Evolutionary conservation across 2,797 vertebrate genomes (phyloP).

Genomic region (Schizothorax lantsangensis): DNA sequence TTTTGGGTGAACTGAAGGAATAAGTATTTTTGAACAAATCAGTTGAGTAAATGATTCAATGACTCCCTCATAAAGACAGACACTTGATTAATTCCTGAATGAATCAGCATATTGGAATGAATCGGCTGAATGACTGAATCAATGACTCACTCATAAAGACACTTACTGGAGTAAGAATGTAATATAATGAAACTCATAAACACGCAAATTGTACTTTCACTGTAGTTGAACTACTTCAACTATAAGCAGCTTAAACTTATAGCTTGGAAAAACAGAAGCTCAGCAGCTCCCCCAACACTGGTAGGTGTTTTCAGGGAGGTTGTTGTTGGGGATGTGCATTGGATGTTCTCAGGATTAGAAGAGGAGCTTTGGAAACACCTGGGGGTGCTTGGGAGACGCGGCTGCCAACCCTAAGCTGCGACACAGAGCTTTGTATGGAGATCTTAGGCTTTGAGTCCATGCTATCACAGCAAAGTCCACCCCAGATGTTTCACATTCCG

Average conservation of each 20-base stretch:
- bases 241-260: background rate
- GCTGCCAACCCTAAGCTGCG: conserved; percentile 27
- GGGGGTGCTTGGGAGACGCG: conserved; percentile 11
- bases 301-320: background rate
- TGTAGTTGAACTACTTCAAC: background rate
- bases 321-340: background rate
- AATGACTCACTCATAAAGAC: background rate
- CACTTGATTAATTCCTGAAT: background rate
- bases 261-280: background rate
- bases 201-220: background rate
- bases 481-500: conserved; percentile 76
- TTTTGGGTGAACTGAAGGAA: background rate
- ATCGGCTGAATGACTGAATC: background rate
- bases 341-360: conserved; percentile 36
- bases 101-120: background rate
- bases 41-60: background rate
- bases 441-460: conserved; percentile 72
- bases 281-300: background rate
- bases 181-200: background rate
- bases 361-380: conserved; percentile 18
- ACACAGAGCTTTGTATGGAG: conserved; percentile 49
- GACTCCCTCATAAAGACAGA: background rate
- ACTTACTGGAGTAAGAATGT: background rate
- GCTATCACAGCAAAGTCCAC: conserved; percentile 75
- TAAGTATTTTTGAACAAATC: background rate